Evolutionary conservation across 2,888 invertebrate genomes (phyloP).

Genomic region (Kuschelorhynchus macadamiae): DNA sequence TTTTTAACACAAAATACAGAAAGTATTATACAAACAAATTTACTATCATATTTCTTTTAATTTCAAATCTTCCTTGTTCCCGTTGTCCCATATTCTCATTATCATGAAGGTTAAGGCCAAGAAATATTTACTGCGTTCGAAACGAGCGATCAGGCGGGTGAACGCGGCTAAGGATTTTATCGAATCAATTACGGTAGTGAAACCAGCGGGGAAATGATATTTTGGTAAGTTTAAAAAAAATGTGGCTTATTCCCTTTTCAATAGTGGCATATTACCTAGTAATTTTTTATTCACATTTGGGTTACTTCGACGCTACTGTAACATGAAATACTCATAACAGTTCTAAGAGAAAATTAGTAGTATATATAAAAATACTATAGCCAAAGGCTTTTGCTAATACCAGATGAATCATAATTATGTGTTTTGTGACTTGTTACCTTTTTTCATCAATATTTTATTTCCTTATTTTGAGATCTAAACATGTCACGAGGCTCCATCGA

Average conservation of each 20-base stretch:
- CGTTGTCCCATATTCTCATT: too few species aligned
- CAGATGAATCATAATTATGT: not conserved
- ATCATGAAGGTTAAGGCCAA: too few species aligned
- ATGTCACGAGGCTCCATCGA: constrained; percentile 4
- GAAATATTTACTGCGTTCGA: too few species aligned
- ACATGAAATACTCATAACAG: constrained; percentile 1
- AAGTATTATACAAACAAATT: too few species aligned
- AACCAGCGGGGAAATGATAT: constrained; percentile 11
- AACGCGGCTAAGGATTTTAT: constrained; percentile 11
- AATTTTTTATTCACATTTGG: constrained; percentile 2
- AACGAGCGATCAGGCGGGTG: too few species aligned
- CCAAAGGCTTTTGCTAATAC: not conserved
- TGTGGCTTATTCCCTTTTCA: constrained; percentile 21
- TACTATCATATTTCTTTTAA: too few species aligned
- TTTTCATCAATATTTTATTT: not conserved
- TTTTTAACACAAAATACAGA: too few species aligned
- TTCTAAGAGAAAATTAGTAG: not conserved
- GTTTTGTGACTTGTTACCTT: constrained; percentile 3
- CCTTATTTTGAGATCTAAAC: constrained; percentile 7
- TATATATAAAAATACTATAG: not conserved
- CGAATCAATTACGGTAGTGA: constrained; percentile 19
- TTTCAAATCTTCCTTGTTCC: too few species aligned
- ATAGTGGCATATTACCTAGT: constrained; percentile 6
- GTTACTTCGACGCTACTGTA: constrained; percentile 1
- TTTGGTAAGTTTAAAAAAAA: constrained; percentile 19